phyloP scores from a whole-genome alignment of 2,113 vertebrate species.

The Galemys pyrenaicus region DNA sequence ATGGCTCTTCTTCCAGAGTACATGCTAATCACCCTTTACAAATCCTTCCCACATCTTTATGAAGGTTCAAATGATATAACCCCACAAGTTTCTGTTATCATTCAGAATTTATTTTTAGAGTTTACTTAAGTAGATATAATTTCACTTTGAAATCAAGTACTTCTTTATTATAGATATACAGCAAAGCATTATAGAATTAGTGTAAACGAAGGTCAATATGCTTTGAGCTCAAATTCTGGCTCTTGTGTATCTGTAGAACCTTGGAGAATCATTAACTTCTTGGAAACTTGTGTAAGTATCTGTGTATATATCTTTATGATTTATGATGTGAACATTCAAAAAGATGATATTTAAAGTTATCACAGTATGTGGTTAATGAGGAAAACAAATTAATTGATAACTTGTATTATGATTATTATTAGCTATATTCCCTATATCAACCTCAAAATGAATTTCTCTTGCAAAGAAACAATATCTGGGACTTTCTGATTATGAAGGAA shows the following conservation, averaged over 20 bases:
- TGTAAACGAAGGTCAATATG: neutral
- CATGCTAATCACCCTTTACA: constrained; percentile 29
- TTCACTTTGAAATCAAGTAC: neutral
- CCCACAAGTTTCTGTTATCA: neutral
- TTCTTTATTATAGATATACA: neutral
- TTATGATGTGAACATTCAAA: neutral
- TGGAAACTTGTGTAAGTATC: neutral
- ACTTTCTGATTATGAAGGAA: neutral
- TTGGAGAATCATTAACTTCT: neutral
- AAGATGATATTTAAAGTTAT: neutral
- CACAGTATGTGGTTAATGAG: neutral
- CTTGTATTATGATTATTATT: neutral
- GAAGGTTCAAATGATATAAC: neutral
- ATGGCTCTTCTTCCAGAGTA: constrained; percentile 21
- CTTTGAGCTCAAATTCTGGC: neutral
- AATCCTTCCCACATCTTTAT: neutral
- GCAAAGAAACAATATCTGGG: neutral
- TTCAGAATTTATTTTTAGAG: neutral
- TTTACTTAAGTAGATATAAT: neutral
- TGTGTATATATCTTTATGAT: neutral
- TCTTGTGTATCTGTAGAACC: neutral
- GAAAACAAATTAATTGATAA: neutral
- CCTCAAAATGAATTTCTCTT: neutral
- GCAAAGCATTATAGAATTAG: neutral
- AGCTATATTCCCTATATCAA: neutral